These are phyloP conservation scores for Thamnophis sirtalis DNA, from an alignment of 2,113 vertebrate species.

Conservation along the genomic window DNA sequence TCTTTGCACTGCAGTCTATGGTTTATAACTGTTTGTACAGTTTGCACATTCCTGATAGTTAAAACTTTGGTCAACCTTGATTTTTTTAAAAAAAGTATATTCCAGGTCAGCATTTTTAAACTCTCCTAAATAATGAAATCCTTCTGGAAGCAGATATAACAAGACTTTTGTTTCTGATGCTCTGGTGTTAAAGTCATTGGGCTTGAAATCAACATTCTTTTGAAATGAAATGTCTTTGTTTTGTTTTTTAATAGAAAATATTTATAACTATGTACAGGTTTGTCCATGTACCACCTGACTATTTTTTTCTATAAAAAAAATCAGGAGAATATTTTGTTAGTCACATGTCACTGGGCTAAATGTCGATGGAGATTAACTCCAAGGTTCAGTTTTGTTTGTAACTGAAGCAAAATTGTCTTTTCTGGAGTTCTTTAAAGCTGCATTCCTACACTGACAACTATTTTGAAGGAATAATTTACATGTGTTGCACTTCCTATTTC, in stretches of 20 bases:
- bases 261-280: not conserved
- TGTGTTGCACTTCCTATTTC: conserved; percentile 53
- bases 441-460: not conserved
- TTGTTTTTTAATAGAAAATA: not conserved
- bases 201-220: not conserved
- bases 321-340: not conserved
- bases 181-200: not conserved
- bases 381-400: not conserved
- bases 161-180: not conserved
- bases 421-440: not conserved
- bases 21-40: not conserved
- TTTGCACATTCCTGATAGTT: not conserved
- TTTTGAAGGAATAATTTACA: not conserved
- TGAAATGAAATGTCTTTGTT: not conserved
- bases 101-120: not conserved
- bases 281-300: not conserved
- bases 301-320: not conserved
- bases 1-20: not conserved
- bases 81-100: not conserved
- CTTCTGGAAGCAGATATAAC: not conserved
- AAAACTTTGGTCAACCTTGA: not conserved
- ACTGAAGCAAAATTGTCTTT: not conserved
- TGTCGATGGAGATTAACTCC: too few species aligned
- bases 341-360: not conserved
- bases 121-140: not conserved